Conservation (phyloP, 2,888 invertebrate species). For the Bimastos eiseni region DNA sequence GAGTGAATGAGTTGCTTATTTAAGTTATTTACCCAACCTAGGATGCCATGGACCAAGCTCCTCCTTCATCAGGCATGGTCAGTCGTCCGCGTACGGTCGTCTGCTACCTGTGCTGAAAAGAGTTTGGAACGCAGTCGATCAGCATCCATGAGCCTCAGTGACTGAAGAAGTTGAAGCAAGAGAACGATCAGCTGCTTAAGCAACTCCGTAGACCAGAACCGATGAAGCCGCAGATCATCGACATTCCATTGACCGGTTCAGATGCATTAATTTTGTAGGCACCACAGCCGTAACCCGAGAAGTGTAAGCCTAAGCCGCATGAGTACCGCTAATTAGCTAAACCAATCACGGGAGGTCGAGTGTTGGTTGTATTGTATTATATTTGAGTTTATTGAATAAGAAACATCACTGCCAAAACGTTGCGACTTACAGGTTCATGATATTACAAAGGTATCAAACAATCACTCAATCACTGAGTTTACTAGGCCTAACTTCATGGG, state of each 20-base stretch:
- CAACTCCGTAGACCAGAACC: conserved; percentile 67
- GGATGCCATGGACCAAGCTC: not conserved
- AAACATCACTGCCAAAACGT: no score
- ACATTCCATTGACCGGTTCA: not conserved
- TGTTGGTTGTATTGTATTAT: no score
- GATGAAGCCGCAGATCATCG: conserved; percentile 65
- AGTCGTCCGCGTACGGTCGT: conserved; percentile 50
- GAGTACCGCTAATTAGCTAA: no score
- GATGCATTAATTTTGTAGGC: no score
- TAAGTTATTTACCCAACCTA: not conserved
- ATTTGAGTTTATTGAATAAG: no score
- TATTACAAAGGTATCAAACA: no score
- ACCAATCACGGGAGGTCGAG: no score
- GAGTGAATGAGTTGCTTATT: not conserved
- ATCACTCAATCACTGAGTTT: no score
- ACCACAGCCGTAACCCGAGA: no score
- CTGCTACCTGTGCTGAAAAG: conserved; percentile 71
- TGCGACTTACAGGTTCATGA: no score
- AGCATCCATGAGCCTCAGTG: conserved; percentile 73
- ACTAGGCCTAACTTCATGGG: no score
- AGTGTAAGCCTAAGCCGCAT: no score
- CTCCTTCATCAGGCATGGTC: not conserved
- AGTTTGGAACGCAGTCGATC: conserved; percentile 70
- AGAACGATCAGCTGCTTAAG: conserved; percentile 68
- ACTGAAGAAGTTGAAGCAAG: conserved; percentile 68